Evolutionary conservation across 2,888 invertebrate genomes (phyloP).

Genomic region (Aspidiotus rigidus): DNA sequence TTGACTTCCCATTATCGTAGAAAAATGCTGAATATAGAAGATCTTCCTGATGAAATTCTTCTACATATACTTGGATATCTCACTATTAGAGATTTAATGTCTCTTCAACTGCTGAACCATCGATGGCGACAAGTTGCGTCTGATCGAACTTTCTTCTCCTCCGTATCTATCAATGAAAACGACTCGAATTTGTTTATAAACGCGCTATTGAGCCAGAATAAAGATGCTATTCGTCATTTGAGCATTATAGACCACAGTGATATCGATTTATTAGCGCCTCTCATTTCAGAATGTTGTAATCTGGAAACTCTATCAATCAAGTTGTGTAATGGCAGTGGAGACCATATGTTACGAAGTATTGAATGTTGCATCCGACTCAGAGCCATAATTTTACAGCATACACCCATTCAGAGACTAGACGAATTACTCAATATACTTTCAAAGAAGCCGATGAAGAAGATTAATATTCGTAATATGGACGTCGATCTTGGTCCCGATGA

Average conservation of each 20-base stretch:
- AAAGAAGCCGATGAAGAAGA: slow-evolving; percentile 12
- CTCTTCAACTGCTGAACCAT: slow-evolving; percentile 1
- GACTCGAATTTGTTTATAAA: not conserved
- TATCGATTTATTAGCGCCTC: slow-evolving; percentile 10
- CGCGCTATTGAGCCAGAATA: slow-evolving; percentile 6
- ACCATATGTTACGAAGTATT: slow-evolving; percentile 7
- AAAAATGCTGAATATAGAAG: not conserved
- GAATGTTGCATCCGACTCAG: slow-evolving; percentile 9
- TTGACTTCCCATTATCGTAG: too few relatives aligned
- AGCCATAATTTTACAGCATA: slow-evolving; percentile 14
- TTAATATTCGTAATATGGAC: slow-evolving; percentile 13
- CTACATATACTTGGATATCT: slow-evolving; percentile 10
- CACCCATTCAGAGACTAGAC: slow-evolving; percentile 8
- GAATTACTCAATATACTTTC: slow-evolving; percentile 8
- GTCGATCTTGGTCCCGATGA: not conserved
- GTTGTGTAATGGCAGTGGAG: slow-evolving; percentile 21
- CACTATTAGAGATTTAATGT: slow-evolving; percentile 12
- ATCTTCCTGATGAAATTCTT: slow-evolving; percentile 19
- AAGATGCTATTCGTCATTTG: slow-evolving; percentile 5
- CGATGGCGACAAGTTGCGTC: slow-evolving; percentile 18
- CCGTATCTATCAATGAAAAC: slow-evolving; percentile 1
- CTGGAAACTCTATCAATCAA: slow-evolving; percentile 16
- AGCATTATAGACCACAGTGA: slow-evolving; percentile 15
- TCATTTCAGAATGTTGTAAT: slow-evolving; percentile 19
- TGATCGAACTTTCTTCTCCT: slow-evolving; percentile 14